Conservation (phyloP, 2,888 invertebrate genomes). For the Cantharis rufa region DNA sequence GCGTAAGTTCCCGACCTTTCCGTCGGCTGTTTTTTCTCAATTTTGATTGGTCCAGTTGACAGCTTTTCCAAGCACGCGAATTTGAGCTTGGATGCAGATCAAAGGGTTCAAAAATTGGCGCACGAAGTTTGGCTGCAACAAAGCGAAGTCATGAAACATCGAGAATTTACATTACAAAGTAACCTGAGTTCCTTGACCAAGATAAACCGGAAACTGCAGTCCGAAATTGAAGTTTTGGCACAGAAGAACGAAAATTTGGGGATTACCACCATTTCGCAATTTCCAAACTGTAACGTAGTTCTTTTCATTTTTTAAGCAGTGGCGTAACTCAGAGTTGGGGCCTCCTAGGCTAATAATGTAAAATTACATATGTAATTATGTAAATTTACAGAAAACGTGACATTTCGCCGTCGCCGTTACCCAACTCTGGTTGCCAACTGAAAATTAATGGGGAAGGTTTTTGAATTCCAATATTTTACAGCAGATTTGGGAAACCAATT, state of each 20-base stretch:
- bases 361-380: too few species aligned
- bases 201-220: slow-evolving; percentile 47
- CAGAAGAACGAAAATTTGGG: slow-evolving; percentile 44
- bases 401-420: too few species aligned
- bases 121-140: slow-evolving; percentile 49
- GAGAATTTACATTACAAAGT: slow-evolving; percentile 43
- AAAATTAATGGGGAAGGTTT: too few species aligned
- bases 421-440: too few species aligned
- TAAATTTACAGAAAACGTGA: neutral
- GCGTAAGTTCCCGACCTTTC: neutral
- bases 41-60: slow-evolving; percentile 36
- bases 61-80: slow-evolving; percentile 40
- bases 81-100: slow-evolving; percentile 44
- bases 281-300: neutral
- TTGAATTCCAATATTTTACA: neutral
- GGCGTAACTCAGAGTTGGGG: neutral
- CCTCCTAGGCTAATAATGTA: too few species aligned
- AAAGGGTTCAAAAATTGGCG: slow-evolving; percentile 40
- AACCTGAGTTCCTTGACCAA: slow-evolving; percentile 41
- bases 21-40: neutral
- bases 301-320: neutral
- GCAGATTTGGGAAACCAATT: slow-evolving; percentile 5
- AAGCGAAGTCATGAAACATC: slow-evolving; percentile 41
- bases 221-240: slow-evolving; percentile 44
- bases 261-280: neutral